Conservation (phyloP, 2,888 invertebrate species). For the Lottia scabra region DNA sequence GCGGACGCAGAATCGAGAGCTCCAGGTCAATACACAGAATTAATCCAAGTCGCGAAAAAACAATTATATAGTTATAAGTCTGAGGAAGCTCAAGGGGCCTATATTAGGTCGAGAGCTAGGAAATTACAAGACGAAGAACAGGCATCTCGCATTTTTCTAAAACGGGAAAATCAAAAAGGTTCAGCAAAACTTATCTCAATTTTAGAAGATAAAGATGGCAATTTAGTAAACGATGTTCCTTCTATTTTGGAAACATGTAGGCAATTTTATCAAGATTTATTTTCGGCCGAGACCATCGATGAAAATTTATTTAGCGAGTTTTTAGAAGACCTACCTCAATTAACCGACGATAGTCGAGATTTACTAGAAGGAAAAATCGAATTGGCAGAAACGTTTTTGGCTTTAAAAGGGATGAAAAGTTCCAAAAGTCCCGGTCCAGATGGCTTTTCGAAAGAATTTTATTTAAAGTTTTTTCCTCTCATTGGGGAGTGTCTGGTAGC, state of each 20-base stretch:
- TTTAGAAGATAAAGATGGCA: no score
- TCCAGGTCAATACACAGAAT: no score
- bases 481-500: slow-evolving; percentile 22
- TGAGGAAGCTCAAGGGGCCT: no score
- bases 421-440: slow-evolving; percentile 38
- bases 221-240: no score
- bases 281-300: slow-evolving; percentile 17
- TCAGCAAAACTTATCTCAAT: no score
- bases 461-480: slow-evolving; percentile 22
- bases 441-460: slow-evolving; percentile 38
- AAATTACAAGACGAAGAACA: no score
- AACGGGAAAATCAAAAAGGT: no score
- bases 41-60: no score
- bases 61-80: no score
- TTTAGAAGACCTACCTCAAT: slow-evolving; percentile 12
- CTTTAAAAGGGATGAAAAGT: slow-evolving; percentile 27
- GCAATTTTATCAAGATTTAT: slow-evolving; percentile 12
- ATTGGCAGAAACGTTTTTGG: slow-evolving; percentile 3
- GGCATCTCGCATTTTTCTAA: no score
- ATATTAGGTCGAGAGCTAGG: no score
- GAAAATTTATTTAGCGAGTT: slow-evolving; percentile 4
- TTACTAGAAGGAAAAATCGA: slow-evolving; percentile 8
- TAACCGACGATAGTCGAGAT: neutral
- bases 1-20: no score
- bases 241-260: slow-evolving; percentile 9